Conservation (phyloP, 64 coral and sea anemone genomes). For the Montipora cactus region DNA sequence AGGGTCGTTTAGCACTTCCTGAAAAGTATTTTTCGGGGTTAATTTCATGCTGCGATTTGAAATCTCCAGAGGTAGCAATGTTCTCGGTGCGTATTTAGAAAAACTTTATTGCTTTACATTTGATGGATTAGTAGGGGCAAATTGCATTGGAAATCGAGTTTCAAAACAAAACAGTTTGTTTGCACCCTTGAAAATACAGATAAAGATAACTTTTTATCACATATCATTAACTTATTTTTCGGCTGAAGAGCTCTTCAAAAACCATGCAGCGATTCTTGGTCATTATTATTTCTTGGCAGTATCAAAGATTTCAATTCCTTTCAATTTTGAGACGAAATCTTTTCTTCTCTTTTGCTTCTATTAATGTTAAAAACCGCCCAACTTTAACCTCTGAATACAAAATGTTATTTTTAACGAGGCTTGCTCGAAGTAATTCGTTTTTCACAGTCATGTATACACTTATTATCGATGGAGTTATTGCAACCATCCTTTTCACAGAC, state of each 20-base stretch:
- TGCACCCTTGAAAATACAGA: conserved; percentile 34
- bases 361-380: neutral
- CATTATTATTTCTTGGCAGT: neutral
- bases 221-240: neutral
- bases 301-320: neutral
- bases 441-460: neutral
- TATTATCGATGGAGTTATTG: conserved; percentile 16
- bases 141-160: neutral
- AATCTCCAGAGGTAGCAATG: too few species aligned
- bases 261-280: neutral
- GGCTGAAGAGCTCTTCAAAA: conserved; percentile 1
- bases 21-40: neutral
- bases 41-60: neutral
- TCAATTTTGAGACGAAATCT: neutral
- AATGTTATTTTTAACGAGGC: neutral
- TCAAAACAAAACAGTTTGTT: conserved; percentile 51
- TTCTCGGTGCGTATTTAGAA: neutral
- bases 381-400: neutral
- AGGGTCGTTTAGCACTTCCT: neutral
- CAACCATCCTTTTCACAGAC: conserved; percentile 1
- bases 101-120: neutral
- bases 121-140: neutral
- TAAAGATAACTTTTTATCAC: neutral
- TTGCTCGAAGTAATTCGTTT: neutral
- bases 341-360: neutral